Evolutionary conservation across 2,888 invertebrate genomes (phyloP), one percentile per base, ranked within the genome.

Genomic region (Thymelicus lineola): DNA sequence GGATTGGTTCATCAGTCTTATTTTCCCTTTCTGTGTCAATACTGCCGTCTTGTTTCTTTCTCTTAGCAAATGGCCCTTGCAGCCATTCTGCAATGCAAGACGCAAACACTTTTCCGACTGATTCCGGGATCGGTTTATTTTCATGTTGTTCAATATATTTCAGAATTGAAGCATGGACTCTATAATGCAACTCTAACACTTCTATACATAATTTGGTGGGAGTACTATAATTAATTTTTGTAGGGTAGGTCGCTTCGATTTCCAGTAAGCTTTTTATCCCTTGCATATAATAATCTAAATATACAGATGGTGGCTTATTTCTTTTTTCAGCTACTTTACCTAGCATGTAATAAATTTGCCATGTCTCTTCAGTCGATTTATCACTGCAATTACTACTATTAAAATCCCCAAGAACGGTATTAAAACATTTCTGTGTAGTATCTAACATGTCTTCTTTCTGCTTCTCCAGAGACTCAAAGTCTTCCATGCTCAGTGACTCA

Each of bases 311-410:
- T 70, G 96, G 95, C 74, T 96, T 96, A 75, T 96, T 96, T 71
- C 95, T 95, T 83, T 99, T 99, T 86, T 99, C 98, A 0, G 97
- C 95, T 66, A 98, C 97, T 95, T 99, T 99, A 0, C 98, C 99
- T n/a, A 99, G 92, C 97, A 99, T 98, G 83, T 98, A 99, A 86
- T 98, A 97, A 81, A 97, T 96, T 46, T 98, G 92, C 99, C 99
- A 99, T 70, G 97, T 95, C 82, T 99, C 98, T 82, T 98, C 98
- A 74, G 96, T 95, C 0, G 94, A 87, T 73, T 94, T 94, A 66
- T 95, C 95, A 0, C 93, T 86, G 74, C 94, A 94, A 65, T 83
- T 86, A 71, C 86, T 90, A 59, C 87, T 90, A 71, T 95, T 94
- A 67, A 95, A 94, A 75, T 96, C 94, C 67, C 95, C 94, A 70